A percentile compares a stretch with the other conserved stretches of the same genome.
These are phyloP conservation scores for Argyrosomus japonicus DNA, from an alignment of 2,113 vertebrate species.

Conservation along the genomic window DNA sequence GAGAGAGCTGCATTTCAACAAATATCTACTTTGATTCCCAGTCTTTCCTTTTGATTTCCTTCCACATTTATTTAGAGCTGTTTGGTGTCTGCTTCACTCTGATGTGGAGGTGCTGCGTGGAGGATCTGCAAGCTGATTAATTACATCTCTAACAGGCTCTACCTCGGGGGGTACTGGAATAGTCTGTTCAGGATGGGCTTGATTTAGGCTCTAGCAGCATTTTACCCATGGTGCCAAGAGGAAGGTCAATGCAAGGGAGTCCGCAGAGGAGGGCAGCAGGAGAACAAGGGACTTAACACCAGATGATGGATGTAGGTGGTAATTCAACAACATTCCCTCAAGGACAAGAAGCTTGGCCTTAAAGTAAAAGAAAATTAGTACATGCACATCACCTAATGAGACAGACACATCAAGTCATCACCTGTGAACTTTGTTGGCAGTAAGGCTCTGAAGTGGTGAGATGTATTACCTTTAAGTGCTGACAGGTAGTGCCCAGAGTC, in stretches of 20 bases:
- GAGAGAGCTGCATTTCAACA: constrained; percentile 17
- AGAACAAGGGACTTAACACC: constrained; percentile 45
- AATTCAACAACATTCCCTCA: constrained; percentile 53
- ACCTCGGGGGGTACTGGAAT: constrained; percentile 57
- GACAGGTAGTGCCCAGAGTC: background rate
- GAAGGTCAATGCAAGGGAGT: constrained; percentile 71
- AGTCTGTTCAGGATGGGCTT: constrained; percentile 67
- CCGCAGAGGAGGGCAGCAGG: constrained; percentile 29
- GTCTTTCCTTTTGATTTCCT: constrained; percentile 31
- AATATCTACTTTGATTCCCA: constrained; percentile 23
- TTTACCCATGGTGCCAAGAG: constrained; percentile 68
- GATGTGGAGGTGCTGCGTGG: constrained; percentile 54
- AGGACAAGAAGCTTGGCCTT: constrained; percentile 49
- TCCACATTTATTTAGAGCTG: constrained; percentile 37
- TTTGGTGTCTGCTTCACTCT: constrained; percentile 54
- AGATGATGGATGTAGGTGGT: constrained; percentile 70
- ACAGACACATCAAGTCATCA: constrained; percentile 33
- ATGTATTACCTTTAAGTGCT: constrained; percentile 32
- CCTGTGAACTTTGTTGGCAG: constrained; percentile 53
- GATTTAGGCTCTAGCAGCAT: constrained; percentile 73
- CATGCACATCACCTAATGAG: constrained; percentile 59
- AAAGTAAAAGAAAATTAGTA: constrained; percentile 62
- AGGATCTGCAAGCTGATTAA: constrained; percentile 74
- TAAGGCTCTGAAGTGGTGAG: constrained; percentile 27
- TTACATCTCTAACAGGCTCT: constrained; percentile 71